Base-by-base conservation (phyloP, 2,113 vertebrate genomes). In the Morone chrysops region DNA sequence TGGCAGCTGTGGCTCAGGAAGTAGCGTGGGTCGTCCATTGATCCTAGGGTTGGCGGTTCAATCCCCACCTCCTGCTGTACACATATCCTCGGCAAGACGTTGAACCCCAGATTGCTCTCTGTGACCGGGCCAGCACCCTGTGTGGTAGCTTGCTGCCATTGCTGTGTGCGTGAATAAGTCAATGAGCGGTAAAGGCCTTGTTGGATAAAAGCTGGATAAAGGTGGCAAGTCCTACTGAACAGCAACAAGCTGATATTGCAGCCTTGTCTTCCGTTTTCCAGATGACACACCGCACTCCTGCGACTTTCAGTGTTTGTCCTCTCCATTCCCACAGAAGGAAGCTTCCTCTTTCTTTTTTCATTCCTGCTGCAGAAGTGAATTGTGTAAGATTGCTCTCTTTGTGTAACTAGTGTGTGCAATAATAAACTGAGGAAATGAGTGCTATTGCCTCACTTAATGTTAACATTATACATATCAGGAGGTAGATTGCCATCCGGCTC, bases 401-500 rank as follows among this genome's bases (percentile, higher is more conserved):
- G 90, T 91, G 91, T 90, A 90, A 91, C 85, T 66, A 86, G 73
- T 41, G 82, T 87, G 88, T 92, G 90, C 70, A 94, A 94, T 89
- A 93, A 93, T 92, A 94, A 95, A 93, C 87, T 51, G 66, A 92
- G 91, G 91, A 93, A 93, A 93, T 93, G 87, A 90, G 83, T 16
- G 40, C 81, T 87, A 78, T 94, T 87, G 86, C 87, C 78, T 89
- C 81, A 90, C 85, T 82, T 88, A 81, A 92, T 92, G 85, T 87
- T 89, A 86, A 85, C 82, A 84, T 93, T 89, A 85, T 89, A 91
- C 84, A 77, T 84, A 82, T 89, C 76, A 78, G 89, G 85, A 88
- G 80, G 78, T 63, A 88, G 84, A 91, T 78, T 85, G 81, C 83
- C 75, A 59, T 70, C 41, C 45, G 12, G 67, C 69, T 93, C 81